Base-by-base conservation (phyloP, 2,888 invertebrate species). In the Dusona sp. region DNA sequence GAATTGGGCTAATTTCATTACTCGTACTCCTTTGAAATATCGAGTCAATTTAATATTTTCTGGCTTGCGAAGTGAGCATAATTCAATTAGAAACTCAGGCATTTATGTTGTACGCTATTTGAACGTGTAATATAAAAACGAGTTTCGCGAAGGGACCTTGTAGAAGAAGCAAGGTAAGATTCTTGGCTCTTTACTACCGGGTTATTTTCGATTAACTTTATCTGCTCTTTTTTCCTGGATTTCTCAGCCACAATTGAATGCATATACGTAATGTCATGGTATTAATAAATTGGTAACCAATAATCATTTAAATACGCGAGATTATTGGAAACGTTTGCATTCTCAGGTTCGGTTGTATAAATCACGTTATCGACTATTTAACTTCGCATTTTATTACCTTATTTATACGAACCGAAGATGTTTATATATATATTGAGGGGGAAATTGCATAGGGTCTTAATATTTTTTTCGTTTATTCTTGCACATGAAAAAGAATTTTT, bases 121-220 rank as follows among this genome's bases (percentile, higher is more conserved):
- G 42, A 61, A 64, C 57, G 25, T 42, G 22, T 57, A 57, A 61
- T 68, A 54, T 36, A 36, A 48, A 48, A 83, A 83, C 83, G 78
- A 78, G 83, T 83, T 65, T 78, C 16, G n/a, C 75, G 48, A 61
- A n/a, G 29, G 13, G 61, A 65, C 72, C 51, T 78, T 72, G 72
- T 36, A 22, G 25, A 33, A 73, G 19, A 72, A 65, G 51, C 70
- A 64, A 70, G 64, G 70, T 51, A 42, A 51, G 57, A 72, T 72
- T 79, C 72, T 64, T 79, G 22, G 7, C 38, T 75, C n/a, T 61
- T 36, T 70, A 83, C 83, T 78, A 72, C 83, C 72, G 61, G 78
- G 64, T 78, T 42, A 51, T 65, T 72, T 72, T 83, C 77, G 78
- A 78, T 78, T 78, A 77, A 38, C 61, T 68, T 61, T 54, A 42